Percentiles rank a stretch among this genome's conserved stretches.
Evolutionary conservation across 2,888 invertebrate species (phyloP).

Genomic region (Caenorhabditis sp.): DNA sequence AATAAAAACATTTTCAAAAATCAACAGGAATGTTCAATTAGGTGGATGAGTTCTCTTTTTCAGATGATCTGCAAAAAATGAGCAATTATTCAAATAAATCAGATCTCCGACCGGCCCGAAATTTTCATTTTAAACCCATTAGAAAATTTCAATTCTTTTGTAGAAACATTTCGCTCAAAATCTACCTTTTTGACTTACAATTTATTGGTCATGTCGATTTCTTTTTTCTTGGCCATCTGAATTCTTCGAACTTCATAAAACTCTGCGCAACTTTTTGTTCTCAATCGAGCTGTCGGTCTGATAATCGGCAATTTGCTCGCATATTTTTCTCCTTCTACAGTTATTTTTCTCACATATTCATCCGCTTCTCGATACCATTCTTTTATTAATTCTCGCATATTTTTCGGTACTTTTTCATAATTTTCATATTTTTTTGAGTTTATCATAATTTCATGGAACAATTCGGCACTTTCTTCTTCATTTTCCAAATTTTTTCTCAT

Average conservation of each 20-base stretch:
- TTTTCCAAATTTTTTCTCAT: background rate
- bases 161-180: no score
- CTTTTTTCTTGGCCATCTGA: conserved; percentile 29
- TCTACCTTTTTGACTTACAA: background rate
- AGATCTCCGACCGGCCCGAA: no score
- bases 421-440: conserved; percentile 32
- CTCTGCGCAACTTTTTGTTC: conserved; percentile 60
- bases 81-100: no score
- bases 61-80: background rate
- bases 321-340: conserved; percentile 51
- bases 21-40: background rate
- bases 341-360: conserved; percentile 54
- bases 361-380: conserved; percentile 45
- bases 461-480: conserved; percentile 17
- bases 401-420: conserved; percentile 32
- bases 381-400: conserved; percentile 25
- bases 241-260: conserved; percentile 47
- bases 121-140: no score
- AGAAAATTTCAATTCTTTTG: no score
- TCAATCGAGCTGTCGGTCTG: conserved; percentile 53
- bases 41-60: background rate
- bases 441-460: conserved; percentile 52
- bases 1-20: background rate
- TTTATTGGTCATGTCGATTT: conserved; percentile 5
- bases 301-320: conserved; percentile 56